phyloP scores from a whole-genome alignment of 2,888 invertebrate genomes.

The Aporophyla lueneburgensis region DNA sequence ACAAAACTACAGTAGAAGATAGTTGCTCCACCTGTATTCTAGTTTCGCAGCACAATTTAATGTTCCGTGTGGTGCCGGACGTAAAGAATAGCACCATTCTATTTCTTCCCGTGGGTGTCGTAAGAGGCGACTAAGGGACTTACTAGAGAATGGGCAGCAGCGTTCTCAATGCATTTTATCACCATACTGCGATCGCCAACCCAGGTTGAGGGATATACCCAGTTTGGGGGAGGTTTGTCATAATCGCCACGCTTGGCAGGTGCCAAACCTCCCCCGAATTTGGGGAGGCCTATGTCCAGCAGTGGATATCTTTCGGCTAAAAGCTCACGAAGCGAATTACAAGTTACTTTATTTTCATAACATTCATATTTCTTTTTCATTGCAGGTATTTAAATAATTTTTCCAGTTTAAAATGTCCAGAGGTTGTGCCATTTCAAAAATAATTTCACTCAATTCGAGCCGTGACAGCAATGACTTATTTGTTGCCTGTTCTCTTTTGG shows the following conservation, averaged over 20 bases:
- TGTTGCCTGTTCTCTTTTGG: slow-evolving; percentile 54
- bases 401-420: slow-evolving; percentile 12
- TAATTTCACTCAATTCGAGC: slow-evolving; percentile 43
- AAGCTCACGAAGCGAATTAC: slow-evolving; percentile 2
- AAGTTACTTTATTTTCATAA: slow-evolving; percentile 33
- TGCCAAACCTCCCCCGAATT: too few relatives aligned
- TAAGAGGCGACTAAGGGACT: too few relatives aligned
- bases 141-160: too few relatives aligned
- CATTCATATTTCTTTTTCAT: slow-evolving; percentile 23
- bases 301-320: background rate
- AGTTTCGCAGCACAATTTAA: slow-evolving; percentile 21
- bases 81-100: too few relatives aligned
- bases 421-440: slow-evolving; percentile 27
- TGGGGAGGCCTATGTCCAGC: too few relatives aligned
- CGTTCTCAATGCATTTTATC: too few relatives aligned
- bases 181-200: too few relatives aligned
- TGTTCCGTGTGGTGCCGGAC: too few relatives aligned
- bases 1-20: slow-evolving; percentile 18
- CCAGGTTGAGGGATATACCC: too few relatives aligned
- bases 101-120: too few relatives aligned
- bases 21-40: slow-evolving; percentile 20
- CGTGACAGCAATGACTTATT: slow-evolving; percentile 56
- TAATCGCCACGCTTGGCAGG: too few relatives aligned
- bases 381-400: slow-evolving; percentile 22
- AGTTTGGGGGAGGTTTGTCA: too few relatives aligned